A percentile compares a stretch with the other conserved stretches of the same genome.
phyloP scores from a whole-genome alignment of 2,888 invertebrate species.

The Boloria selene region DNA sequence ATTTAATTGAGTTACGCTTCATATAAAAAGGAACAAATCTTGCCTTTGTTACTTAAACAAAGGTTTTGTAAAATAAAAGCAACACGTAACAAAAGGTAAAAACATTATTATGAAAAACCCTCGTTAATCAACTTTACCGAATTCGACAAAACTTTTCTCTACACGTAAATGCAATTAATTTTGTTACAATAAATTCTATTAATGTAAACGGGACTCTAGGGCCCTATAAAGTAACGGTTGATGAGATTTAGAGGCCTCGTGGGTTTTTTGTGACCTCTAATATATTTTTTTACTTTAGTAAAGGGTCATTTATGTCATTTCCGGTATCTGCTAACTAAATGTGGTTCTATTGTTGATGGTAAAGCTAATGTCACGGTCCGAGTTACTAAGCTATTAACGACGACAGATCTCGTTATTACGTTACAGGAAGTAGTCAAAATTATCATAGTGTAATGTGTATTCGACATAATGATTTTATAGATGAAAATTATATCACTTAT shows the following conservation, averaged over 20 bases:
- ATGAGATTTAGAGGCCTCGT: conserved; percentile 1
- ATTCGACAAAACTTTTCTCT: neutral
- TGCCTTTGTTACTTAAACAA: too few species aligned
- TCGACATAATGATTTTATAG: too few species aligned
- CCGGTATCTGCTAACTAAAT: conserved; percentile 7
- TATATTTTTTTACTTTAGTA: conserved; percentile 8
- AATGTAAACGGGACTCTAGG: conserved; percentile 9
- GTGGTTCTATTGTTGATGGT: neutral
- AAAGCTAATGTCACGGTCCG: neutral
- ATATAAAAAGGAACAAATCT: too few species aligned
- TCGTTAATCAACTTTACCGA: neutral
- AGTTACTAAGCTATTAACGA: too few species aligned
- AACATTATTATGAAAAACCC: neutral
- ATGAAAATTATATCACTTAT: too few species aligned
- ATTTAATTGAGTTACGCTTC: too few species aligned
- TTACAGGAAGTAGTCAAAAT: neutral
- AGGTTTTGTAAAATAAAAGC: too few species aligned
- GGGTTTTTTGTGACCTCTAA: conserved; percentile 17
- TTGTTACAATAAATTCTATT: conserved; percentile 11
- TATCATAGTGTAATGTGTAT: too few species aligned
- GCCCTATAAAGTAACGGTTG: conserved; percentile 16
- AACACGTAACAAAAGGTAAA: too few species aligned
- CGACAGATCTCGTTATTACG: neutral
- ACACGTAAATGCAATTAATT: neutral
- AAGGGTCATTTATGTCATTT: conserved; percentile 21